Conservation (phyloP, 2,797 vertebrate genomes). For the Botia almorhae region DNA sequence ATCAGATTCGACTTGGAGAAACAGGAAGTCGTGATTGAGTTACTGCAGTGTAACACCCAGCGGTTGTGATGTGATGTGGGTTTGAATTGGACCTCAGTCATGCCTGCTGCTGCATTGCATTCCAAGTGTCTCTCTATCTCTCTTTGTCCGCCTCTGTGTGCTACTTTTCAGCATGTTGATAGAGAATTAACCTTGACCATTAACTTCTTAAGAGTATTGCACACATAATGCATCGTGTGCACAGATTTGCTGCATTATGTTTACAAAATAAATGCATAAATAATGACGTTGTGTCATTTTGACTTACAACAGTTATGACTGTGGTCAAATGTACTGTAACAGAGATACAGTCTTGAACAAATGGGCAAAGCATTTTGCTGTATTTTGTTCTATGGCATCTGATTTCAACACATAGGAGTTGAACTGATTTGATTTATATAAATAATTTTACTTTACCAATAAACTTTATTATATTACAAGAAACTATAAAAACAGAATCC, state of each 20-base stretch:
- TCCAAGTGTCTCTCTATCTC: constrained; percentile 16
- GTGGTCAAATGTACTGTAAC: neutral
- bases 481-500: neutral
- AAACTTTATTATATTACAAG: neutral
- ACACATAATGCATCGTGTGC: neutral
- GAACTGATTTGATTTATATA: neutral
- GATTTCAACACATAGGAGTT: neutral
- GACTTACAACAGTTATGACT: neutral
- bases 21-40: constrained; percentile 24
- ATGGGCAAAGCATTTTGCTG: neutral
- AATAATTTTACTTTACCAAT: too few species aligned
- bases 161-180: neutral
- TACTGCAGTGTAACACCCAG: constrained; percentile 43
- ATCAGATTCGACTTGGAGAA: constrained; percentile 43
- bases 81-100: constrained; percentile 47
- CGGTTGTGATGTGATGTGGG: constrained; percentile 30
- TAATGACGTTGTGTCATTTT: neutral
- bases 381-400: neutral
- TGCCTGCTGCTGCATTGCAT: constrained; percentile 37
- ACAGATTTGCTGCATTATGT: neutral
- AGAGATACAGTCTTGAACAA: neutral
- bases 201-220: neutral
- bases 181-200: constrained; percentile 19
- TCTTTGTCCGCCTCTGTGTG: constrained; percentile 1
- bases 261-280: constrained; percentile 3